phyloP scores from a whole-genome alignment of 2,113 vertebrate species.

The Scalopus aquaticus region DNA sequence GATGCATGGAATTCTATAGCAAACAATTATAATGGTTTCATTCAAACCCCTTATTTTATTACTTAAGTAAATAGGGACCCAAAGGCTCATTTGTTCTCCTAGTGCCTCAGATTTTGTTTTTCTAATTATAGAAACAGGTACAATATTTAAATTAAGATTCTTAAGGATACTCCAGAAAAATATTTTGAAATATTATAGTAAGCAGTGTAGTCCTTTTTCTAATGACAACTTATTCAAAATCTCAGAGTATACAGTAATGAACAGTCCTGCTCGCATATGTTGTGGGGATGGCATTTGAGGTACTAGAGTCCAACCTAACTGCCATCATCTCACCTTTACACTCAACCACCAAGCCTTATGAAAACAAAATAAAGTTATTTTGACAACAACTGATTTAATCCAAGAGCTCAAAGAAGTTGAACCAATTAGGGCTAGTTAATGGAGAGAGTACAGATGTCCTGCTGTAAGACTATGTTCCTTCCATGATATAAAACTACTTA shows the following conservation, averaged over 20 bases:
- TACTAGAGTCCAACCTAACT: neutral
- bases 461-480: neutral
- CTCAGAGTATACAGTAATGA: neutral
- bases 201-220: neutral
- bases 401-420: neutral
- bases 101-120: neutral
- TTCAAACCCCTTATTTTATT: neutral
- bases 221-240: neutral
- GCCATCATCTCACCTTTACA: neutral
- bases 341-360: neutral
- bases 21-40: neutral
- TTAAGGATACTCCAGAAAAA: neutral
- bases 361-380: neutral
- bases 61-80: neutral
- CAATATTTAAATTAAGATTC: neutral
- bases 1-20: neutral
- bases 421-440: neutral
- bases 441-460: neutral
- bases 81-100: neutral
- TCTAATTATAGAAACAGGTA: neutral
- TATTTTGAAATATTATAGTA: neutral
- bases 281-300: neutral
- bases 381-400: neutral
- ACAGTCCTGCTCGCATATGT: neutral
- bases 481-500: neutral